phyloP scores from a whole-genome alignment of 2,113 vertebrate species.

The Chrysemys picta region DNA sequence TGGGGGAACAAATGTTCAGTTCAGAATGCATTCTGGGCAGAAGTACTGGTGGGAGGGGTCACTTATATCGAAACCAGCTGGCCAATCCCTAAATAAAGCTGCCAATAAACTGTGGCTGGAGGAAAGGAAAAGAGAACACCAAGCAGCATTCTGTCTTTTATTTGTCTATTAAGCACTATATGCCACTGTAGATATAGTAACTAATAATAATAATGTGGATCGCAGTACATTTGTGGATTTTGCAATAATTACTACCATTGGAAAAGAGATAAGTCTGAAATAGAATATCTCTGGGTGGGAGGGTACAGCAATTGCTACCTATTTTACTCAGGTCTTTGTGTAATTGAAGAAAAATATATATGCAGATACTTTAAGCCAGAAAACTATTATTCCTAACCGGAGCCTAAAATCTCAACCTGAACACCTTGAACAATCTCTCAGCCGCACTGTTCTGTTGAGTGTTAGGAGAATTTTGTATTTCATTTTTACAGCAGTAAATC shows the following conservation, averaged over 20 bases:
- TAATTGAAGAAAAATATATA: conserved; percentile 55
- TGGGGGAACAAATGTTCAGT: neutral
- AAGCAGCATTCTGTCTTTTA: conserved; percentile 25
- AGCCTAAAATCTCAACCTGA: conserved; percentile 41
- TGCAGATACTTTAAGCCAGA: neutral
- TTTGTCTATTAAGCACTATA: conserved; percentile 64
- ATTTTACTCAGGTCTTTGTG: conserved; percentile 51
- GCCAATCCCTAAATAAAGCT: conserved; percentile 11
- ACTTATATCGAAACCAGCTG: conserved; percentile 18
- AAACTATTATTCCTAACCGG: conserved; percentile 25
- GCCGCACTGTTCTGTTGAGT: neutral
- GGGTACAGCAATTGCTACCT: conserved; percentile 40
- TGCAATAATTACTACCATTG: conserved; percentile 70
- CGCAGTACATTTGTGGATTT: conserved; percentile 65
- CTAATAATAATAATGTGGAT: conserved; percentile 60
- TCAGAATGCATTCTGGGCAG: neutral
- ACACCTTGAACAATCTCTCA: conserved; percentile 30
- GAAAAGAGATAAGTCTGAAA: conserved; percentile 56
- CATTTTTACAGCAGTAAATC: conserved; percentile 39
- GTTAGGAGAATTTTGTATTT: conserved; percentile 55
- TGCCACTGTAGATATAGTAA: conserved; percentile 63
- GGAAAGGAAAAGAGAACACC: conserved; percentile 35
- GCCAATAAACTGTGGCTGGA: neutral
- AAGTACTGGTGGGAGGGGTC: neutral
- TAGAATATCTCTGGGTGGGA: conserved; percentile 46